Evolutionary conservation across 2,888 invertebrate species (phyloP), one percentile per base, ranked within the genome.

Genomic region (Arenicola marina): DNA sequence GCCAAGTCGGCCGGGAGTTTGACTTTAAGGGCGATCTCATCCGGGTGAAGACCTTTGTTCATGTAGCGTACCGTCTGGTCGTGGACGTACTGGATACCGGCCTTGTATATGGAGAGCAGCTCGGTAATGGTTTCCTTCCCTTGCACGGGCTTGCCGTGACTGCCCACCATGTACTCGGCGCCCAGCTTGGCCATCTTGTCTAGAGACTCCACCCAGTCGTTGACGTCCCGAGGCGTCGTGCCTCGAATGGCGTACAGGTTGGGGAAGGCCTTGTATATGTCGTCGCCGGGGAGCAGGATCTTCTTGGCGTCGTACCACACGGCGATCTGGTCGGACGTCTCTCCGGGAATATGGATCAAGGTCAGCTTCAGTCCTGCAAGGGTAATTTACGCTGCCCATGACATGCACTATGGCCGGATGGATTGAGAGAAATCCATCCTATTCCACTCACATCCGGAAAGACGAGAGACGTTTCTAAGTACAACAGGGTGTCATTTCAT

Each of bases 201-300:
- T 34, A 80, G 45, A 1, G 80, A 80, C n/a, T 61, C 45, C 1
- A 69, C 65, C 80, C 80, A 80, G 43, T 70, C 65, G 45, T 70
- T 62, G 0, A 73, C 63, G 58, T 75, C 70, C 4, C 80, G 65
- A 3, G 73, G 63, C 2, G 70, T 68, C 0, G 74, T 76, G 26
- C 79, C 79, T 4, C 79, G 67, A 46, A 79, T 79, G 29, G 78
- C 76, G 68, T 79, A 79, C 7, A 79, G 63, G 62, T 78, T 79
- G 1, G 79, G 79, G 58, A 79, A 79, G 2, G 78, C 73, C 61
- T 65, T 61, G 66, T 79, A 79, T 2, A 77, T 56, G 51, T 78
- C 74, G 63, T 79, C 79, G 1, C 75, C 79, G 45, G 74, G 73
- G 3, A 78, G 63, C 15, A 79, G 71, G 15, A 73, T 74, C 29